Percentiles rank a stretch among this genome's conserved stretches.
Conservation (phyloP, 2,888 invertebrate genomes). For the Megastigmus dorsalis region DNA sequence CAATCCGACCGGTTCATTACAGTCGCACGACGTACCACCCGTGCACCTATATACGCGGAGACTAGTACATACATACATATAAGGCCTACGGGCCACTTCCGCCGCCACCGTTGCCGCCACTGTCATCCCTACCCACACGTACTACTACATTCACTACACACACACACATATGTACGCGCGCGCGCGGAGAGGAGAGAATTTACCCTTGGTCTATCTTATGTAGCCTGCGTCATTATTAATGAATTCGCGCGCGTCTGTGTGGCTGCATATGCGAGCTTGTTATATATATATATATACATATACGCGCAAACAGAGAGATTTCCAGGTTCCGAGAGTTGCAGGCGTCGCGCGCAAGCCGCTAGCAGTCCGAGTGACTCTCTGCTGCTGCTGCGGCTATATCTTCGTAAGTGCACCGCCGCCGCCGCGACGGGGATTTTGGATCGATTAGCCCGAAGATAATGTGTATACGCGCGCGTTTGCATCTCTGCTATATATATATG, state of each 20-base stretch:
- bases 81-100: slow-evolving; percentile 55
- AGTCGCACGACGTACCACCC: slow-evolving; percentile 52
- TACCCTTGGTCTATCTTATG: too few relatives aligned
- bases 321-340: too few relatives aligned
- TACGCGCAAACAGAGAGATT: neutral
- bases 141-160: too few relatives aligned
- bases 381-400: too few relatives aligned
- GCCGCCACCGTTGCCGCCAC: neutral
- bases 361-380: too few relatives aligned
- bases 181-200: too few relatives aligned
- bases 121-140: neutral
- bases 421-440: slow-evolving; percentile 14
- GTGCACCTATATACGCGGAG: too few relatives aligned
- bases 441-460: slow-evolving; percentile 24
- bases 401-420: too few relatives aligned
- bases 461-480: neutral
- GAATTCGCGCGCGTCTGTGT: neutral
- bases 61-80: too few relatives aligned
- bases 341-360: too few relatives aligned
- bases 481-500: too few relatives aligned
- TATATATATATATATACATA: neutral
- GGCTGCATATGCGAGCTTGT: neutral
- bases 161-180: neutral
- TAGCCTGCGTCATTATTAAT: slow-evolving; percentile 15
- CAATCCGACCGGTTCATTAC: slow-evolving; percentile 59